A percentile compares a stretch with the other conserved stretches of the same genome.
Conservation (phyloP, 2,113 vertebrate genomes). For the Sapayoa aenigma region DNA sequence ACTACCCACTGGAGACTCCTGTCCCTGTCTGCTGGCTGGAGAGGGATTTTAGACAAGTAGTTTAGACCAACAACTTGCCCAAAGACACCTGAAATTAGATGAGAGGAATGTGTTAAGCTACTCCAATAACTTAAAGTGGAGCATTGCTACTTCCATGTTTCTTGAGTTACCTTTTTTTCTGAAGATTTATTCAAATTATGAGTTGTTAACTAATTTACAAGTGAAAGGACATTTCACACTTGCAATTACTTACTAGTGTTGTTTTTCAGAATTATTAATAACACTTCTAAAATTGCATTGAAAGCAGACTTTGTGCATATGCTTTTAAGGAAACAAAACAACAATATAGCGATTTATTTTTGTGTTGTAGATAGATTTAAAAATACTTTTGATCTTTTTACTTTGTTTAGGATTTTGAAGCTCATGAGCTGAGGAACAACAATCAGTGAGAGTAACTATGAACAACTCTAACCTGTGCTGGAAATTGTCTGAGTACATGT, state of each 20-base stretch:
- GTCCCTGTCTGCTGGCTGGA: not conserved
- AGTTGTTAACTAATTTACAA: not conserved
- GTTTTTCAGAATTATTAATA: not conserved
- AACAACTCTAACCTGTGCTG: not conserved
- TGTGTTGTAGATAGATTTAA: not conserved
- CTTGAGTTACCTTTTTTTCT: not conserved
- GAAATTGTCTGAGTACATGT: not conserved
- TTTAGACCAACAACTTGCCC: not conserved
- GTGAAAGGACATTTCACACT: constrained; percentile 1
- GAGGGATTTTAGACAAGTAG: not conserved
- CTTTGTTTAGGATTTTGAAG: not conserved
- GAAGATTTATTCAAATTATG: not conserved
- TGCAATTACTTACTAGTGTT: not conserved
- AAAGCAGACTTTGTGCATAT: not conserved
- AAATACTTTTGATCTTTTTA: not conserved
- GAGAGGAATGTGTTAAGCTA: not conserved
- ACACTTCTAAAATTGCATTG: not conserved
- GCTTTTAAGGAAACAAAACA: not conserved
- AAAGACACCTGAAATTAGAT: not conserved
- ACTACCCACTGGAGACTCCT: not conserved
- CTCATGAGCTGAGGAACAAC: not conserved
- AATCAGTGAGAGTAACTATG: not conserved
- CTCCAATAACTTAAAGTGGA: not conserved
- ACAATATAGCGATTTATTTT: not conserved
- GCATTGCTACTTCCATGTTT: not conserved